Percentiles rank a stretch among this genome's conserved stretches.
phyloP scores from a whole-genome alignment of 2,888 invertebrate species.

The Drosophila helvetica region DNA sequence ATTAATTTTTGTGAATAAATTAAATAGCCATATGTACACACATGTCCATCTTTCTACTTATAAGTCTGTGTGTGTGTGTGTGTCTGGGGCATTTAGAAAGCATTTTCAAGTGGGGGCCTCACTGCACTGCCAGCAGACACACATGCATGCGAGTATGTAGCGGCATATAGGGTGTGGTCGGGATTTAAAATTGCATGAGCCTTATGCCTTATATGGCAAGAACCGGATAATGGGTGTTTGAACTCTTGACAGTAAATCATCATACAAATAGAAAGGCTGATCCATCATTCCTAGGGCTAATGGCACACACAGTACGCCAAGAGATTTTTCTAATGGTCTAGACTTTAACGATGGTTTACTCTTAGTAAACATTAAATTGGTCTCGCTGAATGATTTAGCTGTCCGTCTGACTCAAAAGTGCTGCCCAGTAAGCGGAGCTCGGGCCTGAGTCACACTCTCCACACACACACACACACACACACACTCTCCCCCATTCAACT shows the following conservation, averaged over 20 bases:
- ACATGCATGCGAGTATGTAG: conserved; percentile 13
- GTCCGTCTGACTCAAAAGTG: conserved; percentile 14
- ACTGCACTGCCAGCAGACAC: conserved; percentile 18
- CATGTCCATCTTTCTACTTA: conserved; percentile 12
- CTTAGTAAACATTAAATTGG: conserved; percentile 30
- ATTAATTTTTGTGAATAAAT: conserved; percentile 78
- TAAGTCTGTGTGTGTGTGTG: conserved; percentile 1
- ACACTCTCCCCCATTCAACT: background rate
- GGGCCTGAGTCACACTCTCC: background rate
- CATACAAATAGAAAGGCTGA: background rate
- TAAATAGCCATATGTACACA: conserved; percentile 65
- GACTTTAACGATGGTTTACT: background rate
- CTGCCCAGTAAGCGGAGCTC: background rate
- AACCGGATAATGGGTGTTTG: background rate
- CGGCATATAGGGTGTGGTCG: conserved; percentile 59
- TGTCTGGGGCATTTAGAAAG: conserved; percentile 67
- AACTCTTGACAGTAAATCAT: background rate
- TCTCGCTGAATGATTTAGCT: conserved; percentile 38
- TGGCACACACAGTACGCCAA: conserved; percentile 4
- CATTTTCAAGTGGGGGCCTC: conserved; percentile 65
- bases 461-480: too few relatives aligned
- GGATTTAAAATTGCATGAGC: conserved; percentile 41
- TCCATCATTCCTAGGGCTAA: background rate
- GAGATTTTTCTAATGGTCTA: conserved; percentile 4
- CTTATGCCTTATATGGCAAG: conserved; percentile 4